These are phyloP conservation scores for Pecten maximus DNA, from an alignment of 2,888 invertebrate genomes.

Conservation along the genomic window DNA sequence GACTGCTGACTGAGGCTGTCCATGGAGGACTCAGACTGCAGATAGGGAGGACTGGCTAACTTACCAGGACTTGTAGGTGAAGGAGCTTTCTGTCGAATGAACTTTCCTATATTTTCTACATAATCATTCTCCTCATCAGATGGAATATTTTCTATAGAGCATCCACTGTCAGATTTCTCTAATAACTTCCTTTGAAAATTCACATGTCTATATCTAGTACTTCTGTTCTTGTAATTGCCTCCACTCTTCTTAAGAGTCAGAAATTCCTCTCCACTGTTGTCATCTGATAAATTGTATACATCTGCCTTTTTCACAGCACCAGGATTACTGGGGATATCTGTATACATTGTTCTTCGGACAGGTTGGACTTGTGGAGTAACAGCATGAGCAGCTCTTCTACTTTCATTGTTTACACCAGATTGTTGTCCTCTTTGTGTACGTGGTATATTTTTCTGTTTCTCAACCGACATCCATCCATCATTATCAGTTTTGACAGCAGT, in stretches of 20 bases:
- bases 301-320: background rate
- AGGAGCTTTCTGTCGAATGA: background rate
- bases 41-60: background rate
- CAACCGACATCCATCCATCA: background rate
- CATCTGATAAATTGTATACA: background rate
- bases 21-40: conserved; percentile 38
- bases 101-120: background rate
- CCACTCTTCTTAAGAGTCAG: background rate
- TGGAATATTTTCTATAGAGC: background rate
- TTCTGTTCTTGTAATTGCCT: background rate
- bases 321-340: background rate
- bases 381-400: background rate
- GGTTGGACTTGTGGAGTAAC: background rate
- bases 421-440: too few relatives aligned
- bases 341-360: background rate
- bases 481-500: background rate
- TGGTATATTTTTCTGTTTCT: background rate
- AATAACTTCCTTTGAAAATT: background rate
- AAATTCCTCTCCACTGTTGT: background rate
- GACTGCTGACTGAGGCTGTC: conserved; percentile 63
- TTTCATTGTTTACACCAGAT: too few relatives aligned
- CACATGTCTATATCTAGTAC: background rate
- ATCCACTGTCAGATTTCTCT: background rate
- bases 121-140: background rate
- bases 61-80: background rate